Percentiles rank a stretch among this genome's conserved stretches.
These are phyloP conservation scores for Melipona beecheii DNA, from an alignment of 2,888 invertebrate genomes.

Conservation along the genomic window DNA sequence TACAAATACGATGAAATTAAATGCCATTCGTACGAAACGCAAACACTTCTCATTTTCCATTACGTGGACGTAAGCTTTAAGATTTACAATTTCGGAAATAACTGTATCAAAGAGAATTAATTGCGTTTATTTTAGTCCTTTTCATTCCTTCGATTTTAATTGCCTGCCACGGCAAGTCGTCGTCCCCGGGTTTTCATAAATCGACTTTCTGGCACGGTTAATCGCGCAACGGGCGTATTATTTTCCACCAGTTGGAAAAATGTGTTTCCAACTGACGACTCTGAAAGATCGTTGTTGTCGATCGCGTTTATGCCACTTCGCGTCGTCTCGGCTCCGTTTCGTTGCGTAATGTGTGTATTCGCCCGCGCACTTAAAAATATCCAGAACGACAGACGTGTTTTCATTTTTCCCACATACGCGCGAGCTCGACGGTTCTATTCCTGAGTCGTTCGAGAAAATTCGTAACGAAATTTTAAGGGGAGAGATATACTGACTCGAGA, in stretches of 20 bases:
- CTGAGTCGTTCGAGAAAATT: background rate
- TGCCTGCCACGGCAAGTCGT: background rate
- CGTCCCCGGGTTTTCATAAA: background rate
- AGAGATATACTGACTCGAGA: no score
- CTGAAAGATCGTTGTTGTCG: conserved; percentile 25
- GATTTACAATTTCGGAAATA: background rate
- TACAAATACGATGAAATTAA: no score
- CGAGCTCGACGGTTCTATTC: background rate
- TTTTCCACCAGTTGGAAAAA: conserved; percentile 18
- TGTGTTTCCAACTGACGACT: conserved; percentile 2
- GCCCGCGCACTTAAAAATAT: conserved; percentile 14
- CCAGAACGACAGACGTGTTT: conserved; percentile 2
- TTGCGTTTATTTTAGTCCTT: background rate
- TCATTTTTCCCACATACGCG: background rate
- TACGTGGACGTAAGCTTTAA: background rate
- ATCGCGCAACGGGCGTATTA: conserved; percentile 23
- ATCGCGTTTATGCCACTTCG: conserved; percentile 27
- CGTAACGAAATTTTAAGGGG: background rate
- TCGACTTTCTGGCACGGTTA: conserved; percentile 9
- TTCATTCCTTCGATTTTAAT: background rate
- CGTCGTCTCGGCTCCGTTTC: background rate
- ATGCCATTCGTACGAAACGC: background rate
- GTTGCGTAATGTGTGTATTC: conserved; percentile 13
- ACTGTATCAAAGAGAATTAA: background rate
- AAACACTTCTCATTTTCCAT: background rate